Conservation (phyloP, 92 coral and sea anemone genomes). For the Porites evermanni region DNA sequence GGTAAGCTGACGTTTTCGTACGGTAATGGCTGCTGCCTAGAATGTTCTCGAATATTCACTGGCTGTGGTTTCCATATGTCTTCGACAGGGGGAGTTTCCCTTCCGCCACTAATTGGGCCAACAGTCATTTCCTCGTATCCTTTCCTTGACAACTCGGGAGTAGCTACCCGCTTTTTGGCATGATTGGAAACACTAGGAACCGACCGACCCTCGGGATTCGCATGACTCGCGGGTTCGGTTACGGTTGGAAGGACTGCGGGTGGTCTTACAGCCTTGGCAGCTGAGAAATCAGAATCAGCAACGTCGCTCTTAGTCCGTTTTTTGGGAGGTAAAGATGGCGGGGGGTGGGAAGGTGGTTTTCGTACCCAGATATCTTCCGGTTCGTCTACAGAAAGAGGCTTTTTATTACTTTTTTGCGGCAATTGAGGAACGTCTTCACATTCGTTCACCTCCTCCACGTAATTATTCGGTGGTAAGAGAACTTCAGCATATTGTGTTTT, state of each 20-base stretch:
- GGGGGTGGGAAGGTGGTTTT: constrained; percentile 43
- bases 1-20: constrained; percentile 83
- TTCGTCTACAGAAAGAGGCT: constrained; percentile 15
- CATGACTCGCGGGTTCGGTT: neutral
- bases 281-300: constrained; percentile 4
- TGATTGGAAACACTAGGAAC: neutral
- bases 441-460: constrained; percentile 19
- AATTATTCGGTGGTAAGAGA: constrained; percentile 57
- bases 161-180: constrained; percentile 18
- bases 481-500: constrained; percentile 94
- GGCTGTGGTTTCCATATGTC: constrained; percentile 31
- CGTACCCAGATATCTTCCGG: constrained; percentile 78
- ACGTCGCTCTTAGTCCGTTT: constrained; percentile 22
- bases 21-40: constrained; percentile 26
- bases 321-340: constrained; percentile 73
- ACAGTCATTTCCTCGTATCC: constrained; percentile 74
- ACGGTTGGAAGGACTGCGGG: constrained; percentile 25
- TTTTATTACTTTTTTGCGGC: constrained; percentile 64
- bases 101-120: constrained; percentile 25
- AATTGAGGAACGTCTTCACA: constrained; percentile 57
- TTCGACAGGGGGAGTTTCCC: constrained; percentile 16
- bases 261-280: constrained; percentile 6
- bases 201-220: constrained; percentile 2
- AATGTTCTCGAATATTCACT: neutral
- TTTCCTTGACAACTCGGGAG: constrained; percentile 54